These are phyloP conservation scores for Telmatochromis brichardi DNA, from an alignment of 2,113 vertebrate genomes.

Conservation along the genomic window DNA sequence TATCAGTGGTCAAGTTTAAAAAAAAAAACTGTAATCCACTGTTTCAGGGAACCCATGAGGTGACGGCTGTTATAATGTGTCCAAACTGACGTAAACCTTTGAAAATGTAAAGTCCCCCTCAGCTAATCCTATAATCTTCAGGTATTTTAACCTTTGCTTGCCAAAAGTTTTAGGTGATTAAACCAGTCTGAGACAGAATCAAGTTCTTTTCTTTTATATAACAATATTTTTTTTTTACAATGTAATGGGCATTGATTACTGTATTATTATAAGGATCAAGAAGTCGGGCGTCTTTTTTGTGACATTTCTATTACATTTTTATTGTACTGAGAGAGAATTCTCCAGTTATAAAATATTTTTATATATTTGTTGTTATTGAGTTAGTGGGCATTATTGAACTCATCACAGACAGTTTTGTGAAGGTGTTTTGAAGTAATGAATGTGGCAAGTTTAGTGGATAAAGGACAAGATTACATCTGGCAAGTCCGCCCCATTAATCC, in stretches of 20 bases:
- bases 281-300: neutral
- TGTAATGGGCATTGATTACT: neutral
- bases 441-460: neutral
- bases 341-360: neutral
- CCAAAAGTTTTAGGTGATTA: neutral
- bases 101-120: constrained; percentile 15
- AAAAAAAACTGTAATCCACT: neutral
- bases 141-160: neutral
- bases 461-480: constrained; percentile 44
- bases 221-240: neutral
- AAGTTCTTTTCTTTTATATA: neutral
- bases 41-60: neutral
- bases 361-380: neutral
- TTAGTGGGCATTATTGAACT: neutral
- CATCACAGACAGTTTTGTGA: neutral
- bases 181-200: neutral
- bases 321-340: neutral
- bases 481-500: constrained; percentile 53
- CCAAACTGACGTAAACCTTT: neutral
- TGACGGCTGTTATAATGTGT: neutral
- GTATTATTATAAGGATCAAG: neutral
- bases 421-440: neutral
- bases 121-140: constrained; percentile 35
- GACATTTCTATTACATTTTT: neutral
- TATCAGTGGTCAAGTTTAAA: neutral